Evolutionary conservation across 1,140 invertebrate genomes (phyloP).

Genomic region (Frieseomelitta varia): DNA sequence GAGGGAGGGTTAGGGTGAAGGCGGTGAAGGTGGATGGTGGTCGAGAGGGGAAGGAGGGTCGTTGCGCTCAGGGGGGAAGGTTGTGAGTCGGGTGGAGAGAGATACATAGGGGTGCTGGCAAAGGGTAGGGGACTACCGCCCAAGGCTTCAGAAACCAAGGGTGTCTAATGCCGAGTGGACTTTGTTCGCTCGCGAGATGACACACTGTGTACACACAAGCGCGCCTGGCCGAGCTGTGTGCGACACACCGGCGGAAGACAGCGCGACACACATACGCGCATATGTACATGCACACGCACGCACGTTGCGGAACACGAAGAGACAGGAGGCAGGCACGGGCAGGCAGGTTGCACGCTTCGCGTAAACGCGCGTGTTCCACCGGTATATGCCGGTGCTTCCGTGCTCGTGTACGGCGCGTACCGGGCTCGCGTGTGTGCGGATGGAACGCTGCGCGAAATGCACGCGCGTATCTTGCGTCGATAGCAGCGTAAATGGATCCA

Average conservation of each 20-base stretch:
- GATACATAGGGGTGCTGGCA: constrained; percentile 75
- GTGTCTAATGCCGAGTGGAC: constrained; percentile 78
- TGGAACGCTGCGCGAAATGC: constrained; percentile 37
- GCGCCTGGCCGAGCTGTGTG: not conserved
- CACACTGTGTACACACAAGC: constrained; percentile 58
- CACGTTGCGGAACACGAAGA: too few relatives aligned
- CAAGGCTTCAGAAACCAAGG: constrained; percentile 78
- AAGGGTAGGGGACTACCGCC: constrained; percentile 73
- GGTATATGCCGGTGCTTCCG: too few relatives aligned
- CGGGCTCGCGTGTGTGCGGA: not conserved
- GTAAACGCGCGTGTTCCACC: constrained; percentile 6
- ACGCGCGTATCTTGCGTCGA: constrained; percentile 49
- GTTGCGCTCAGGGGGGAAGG: constrained; percentile 48
- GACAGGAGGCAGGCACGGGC: not conserved
- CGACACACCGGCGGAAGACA: not conserved
- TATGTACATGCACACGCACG: not conserved
- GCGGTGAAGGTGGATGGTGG: constrained; percentile 57
- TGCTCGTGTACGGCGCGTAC: not conserved
- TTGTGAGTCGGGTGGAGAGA: constrained; percentile 61
- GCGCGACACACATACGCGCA: not conserved
- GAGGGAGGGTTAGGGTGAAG: constrained; percentile 47
- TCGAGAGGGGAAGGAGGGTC: constrained; percentile 49
- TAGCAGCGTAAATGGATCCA: constrained; percentile 48
- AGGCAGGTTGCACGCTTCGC: constrained; percentile 1
- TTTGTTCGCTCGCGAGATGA: constrained; percentile 76